Percentiles rank a stretch among this genome's conserved stretches.
phyloP scores from a whole-genome alignment of 1,140 invertebrate genomes.

The Anagrus nilaparvatae region DNA sequence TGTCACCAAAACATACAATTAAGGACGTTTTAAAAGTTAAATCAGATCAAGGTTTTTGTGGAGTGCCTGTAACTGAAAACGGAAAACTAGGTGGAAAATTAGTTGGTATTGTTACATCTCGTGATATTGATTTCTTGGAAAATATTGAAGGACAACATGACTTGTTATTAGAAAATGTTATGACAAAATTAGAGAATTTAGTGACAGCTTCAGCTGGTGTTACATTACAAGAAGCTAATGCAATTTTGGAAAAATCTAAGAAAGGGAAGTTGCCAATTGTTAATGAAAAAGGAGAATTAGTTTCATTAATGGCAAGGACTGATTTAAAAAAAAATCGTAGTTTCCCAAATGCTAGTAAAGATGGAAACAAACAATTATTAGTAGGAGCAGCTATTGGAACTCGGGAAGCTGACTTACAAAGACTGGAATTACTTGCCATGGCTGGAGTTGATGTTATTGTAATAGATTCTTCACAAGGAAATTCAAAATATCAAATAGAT shows the following conservation, averaged over 20 bases:
- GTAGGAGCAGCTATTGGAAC: slow-evolving; percentile 97
- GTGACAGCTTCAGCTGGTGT: slow-evolving; percentile 82
- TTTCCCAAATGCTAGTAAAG: slow-evolving; percentile 94
- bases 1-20: slow-evolving; percentile 76
- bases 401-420: slow-evolving; percentile 81
- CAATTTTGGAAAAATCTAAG: slow-evolving; percentile 91
- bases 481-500: slow-evolving; percentile 90
- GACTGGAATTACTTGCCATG: slow-evolving; percentile 66
- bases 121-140: slow-evolving; percentile 94
- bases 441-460: slow-evolving; percentile 96
- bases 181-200: slow-evolving; percentile 82
- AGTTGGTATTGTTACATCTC: slow-evolving; percentile 93
- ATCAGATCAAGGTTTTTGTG: slow-evolving; percentile 88
- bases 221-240: slow-evolving; percentile 86
- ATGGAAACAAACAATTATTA: slow-evolving; percentile 92
- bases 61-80: slow-evolving; percentile 90
- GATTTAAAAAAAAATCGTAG: slow-evolving; percentile 96
- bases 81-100: slow-evolving; percentile 89
- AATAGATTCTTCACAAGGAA: slow-evolving; percentile 96
- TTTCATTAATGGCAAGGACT: slow-evolving; percentile 91
- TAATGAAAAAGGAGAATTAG: slow-evolving; percentile 79
- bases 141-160: slow-evolving; percentile 44
- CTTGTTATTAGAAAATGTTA: slow-evolving; percentile 65
- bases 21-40: slow-evolving; percentile 85
- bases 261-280: slow-evolving; percentile 96